A percentile compares a stretch with the other conserved stretches of the same genome.
Evolutionary conservation across 2,797 vertebrate genomes (phyloP).

Genomic region (Neosilurus mollespiculum): DNA sequence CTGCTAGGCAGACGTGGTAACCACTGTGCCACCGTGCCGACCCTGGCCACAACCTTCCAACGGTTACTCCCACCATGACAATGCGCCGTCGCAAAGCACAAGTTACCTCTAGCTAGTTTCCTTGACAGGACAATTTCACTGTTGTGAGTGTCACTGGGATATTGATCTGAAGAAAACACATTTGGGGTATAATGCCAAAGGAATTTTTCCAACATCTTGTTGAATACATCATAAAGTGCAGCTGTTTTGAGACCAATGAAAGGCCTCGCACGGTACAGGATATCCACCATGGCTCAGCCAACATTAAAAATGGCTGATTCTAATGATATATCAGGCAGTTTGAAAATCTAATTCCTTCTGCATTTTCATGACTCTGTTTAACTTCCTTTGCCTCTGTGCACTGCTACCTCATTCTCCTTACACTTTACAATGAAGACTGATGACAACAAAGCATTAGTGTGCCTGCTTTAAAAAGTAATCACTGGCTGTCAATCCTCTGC

Average conservation of each 20-base stretch:
- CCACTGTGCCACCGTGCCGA: too few species aligned
- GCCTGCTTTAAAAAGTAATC: conserved; percentile 59
- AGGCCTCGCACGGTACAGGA: background rate
- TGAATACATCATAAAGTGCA: too few species aligned
- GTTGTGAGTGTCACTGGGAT: background rate
- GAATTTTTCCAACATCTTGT: too few species aligned
- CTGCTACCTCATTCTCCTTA: conserved; percentile 37
- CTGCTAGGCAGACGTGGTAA: too few species aligned
- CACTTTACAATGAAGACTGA: conserved; percentile 50
- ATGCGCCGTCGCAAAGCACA: background rate
- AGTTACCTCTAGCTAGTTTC: background rate
- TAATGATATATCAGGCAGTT: conserved; percentile 11
- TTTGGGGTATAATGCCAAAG: background rate
- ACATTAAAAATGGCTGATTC: background rate
- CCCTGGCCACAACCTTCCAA: background rate
- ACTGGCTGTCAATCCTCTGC: conserved; percentile 54
- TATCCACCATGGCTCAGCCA: background rate
- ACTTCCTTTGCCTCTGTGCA: conserved; percentile 28
- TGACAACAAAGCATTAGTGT: conserved; percentile 50
- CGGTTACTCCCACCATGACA: background rate
- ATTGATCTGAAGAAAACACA: background rate
- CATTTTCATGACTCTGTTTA: conserved; percentile 32
- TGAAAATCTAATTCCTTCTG: conserved; percentile 13
- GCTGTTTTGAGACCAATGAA: too few species aligned
- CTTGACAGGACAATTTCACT: background rate